phyloP scores from a whole-genome alignment of 92 coral and sea anemone genomes.

The Scolanthus callimorphus region DNA sequence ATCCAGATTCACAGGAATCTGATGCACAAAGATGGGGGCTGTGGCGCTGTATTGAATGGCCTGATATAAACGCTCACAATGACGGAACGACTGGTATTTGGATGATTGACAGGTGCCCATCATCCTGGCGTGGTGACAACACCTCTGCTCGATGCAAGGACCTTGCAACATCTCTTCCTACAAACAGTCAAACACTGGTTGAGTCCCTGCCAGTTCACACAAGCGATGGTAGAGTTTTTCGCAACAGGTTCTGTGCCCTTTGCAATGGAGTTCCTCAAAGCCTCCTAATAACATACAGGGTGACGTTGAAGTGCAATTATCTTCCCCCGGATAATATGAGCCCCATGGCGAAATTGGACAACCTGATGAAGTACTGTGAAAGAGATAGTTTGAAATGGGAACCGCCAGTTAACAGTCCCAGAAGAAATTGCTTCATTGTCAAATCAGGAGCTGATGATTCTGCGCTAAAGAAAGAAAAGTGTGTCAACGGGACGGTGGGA shows the following conservation, averaged over 20 bases:
- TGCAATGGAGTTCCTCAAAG: slow-evolving; percentile 15
- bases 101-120: slow-evolving; percentile 41
- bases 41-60: too few species aligned
- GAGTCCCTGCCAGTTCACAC: slow-evolving; percentile 28
- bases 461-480: not conserved
- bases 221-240: slow-evolving; percentile 26
- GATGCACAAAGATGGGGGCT: too few species aligned
- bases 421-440: not conserved
- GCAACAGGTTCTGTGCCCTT: slow-evolving; percentile 41
- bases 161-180: not conserved
- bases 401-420: not conserved
- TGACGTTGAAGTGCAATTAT: slow-evolving; percentile 8
- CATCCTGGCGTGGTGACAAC: slow-evolving; percentile 8
- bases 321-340: slow-evolving; percentile 19
- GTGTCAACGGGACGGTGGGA: not conserved
- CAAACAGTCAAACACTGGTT: not conserved
- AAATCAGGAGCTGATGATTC: too few species aligned
- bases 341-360: not conserved
- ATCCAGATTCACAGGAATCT: too few species aligned
- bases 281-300: not conserved
- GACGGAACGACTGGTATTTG: slow-evolving; percentile 18
- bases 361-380: slow-evolving; percentile 14
- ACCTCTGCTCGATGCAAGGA: slow-evolving; percentile 5
- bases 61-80: too few species aligned
- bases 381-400: not conserved